These are phyloP conservation scores for Oasisia sp. DNA, from an alignment of 2,888 invertebrate species.

Conservation along the genomic window DNA sequence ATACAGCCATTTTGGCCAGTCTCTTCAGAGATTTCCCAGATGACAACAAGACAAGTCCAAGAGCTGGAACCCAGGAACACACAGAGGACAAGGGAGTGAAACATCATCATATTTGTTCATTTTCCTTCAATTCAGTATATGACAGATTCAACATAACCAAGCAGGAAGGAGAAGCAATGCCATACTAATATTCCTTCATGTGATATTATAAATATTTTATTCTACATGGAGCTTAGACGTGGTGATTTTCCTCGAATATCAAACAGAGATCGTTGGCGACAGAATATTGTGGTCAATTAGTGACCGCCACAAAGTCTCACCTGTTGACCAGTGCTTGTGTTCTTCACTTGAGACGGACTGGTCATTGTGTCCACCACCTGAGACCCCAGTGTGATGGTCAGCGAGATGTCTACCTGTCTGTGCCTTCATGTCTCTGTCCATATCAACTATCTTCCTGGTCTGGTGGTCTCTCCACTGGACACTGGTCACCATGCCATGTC, in stretches of 20 bases:
- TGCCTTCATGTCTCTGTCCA: not conserved
- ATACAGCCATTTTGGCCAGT: too few relatives aligned
- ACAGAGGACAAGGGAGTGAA: not conserved
- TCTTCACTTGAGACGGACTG: not conserved
- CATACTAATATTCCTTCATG: not conserved
- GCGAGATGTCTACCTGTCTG: not conserved
- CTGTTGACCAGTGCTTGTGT: not conserved
- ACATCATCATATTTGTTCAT: not conserved
- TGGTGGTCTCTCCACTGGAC: not conserved
- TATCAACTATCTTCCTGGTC: not conserved
- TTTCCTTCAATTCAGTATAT: not conserved
- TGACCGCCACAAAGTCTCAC: not conserved
- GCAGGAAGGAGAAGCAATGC: not conserved
- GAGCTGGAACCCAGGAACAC: too few relatives aligned
- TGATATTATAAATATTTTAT: not conserved
- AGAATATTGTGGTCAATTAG: not conserved
- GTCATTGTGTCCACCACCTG: not conserved
- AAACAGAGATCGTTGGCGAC: not conserved
- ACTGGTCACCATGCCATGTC: not conserved
- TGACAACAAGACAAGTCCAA: not conserved
- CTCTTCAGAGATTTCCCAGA: too few relatives aligned
- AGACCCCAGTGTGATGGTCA: not conserved
- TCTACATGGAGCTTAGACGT: not conserved
- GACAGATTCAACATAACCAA: not conserved
- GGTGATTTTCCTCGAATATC: not conserved